Conservation (phyloP, 2,888 invertebrate species). For the Boloria selene region DNA sequence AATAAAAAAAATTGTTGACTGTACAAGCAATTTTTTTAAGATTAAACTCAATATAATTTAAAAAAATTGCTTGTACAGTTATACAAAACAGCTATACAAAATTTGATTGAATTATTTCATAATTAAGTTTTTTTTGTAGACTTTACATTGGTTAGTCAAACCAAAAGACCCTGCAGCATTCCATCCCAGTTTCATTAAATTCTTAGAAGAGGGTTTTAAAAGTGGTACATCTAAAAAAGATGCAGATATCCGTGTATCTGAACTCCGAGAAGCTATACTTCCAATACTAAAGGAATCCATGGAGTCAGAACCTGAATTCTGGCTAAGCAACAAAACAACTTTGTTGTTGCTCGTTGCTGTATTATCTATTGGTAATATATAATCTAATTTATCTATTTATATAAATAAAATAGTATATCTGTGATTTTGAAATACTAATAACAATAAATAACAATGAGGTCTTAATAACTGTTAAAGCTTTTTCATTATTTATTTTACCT, state of each 20-base stretch:
- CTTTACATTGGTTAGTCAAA: slow-evolving; percentile 91
- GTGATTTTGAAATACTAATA: too few relatives aligned
- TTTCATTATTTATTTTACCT: too few relatives aligned
- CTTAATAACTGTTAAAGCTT: too few relatives aligned
- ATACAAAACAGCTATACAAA: too few relatives aligned
- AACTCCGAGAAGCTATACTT: slow-evolving; percentile 86
- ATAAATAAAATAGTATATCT: neutral
- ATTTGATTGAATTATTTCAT: too few relatives aligned
- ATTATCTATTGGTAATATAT: slow-evolving; percentile 83
- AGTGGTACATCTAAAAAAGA: slow-evolving; percentile 89
- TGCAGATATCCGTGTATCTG: slow-evolving; percentile 84
- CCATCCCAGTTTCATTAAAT: slow-evolving; percentile 89
- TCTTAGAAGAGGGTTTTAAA: slow-evolving; percentile 88
- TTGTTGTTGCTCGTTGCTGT: slow-evolving; percentile 87
- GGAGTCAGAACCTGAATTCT: slow-evolving; percentile 82
- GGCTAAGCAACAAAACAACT: slow-evolving; percentile 86
- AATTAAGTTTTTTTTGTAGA: slow-evolving; percentile 56
- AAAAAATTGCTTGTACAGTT: too few relatives aligned
- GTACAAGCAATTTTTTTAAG: too few relatives aligned
- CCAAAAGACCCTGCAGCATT: slow-evolving; percentile 91
- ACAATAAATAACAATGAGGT: too few relatives aligned
- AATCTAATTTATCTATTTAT: neutral
- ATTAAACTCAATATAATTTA: too few relatives aligned
- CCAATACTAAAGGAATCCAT: slow-evolving; percentile 82
- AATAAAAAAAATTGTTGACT: too few relatives aligned